Conservation (phyloP, 1,140 invertebrate genomes). For the Paraescarpia echinospica region DNA sequence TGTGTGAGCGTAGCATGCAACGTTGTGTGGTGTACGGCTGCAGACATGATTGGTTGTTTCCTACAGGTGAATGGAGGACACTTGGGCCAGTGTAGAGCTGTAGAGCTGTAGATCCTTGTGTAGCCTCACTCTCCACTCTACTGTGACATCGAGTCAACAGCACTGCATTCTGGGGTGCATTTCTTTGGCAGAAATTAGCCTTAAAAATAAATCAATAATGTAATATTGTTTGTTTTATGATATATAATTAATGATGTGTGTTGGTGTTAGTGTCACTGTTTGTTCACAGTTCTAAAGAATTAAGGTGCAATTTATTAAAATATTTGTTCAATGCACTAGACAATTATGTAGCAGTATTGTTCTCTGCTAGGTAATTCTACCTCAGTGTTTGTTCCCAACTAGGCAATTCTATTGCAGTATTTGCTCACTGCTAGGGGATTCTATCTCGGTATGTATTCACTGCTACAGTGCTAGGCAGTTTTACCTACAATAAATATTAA, state of each 20-base stretch:
- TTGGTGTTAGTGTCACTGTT: neutral
- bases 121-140: neutral
- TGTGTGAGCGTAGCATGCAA: neutral
- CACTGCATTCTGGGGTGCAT: neutral
- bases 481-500: too few relatives aligned
- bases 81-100: neutral
- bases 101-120: neutral
- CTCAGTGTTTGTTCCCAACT: too few relatives aligned
- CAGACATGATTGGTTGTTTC: neutral
- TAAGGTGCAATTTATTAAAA: neutral
- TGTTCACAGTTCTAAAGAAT: neutral
- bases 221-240: neutral
- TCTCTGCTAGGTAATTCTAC: too few relatives aligned
- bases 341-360: too few relatives aligned
- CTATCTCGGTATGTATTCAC: too few relatives aligned
- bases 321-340: neutral
- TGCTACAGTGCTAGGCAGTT: too few relatives aligned
- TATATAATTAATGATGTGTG: neutral
- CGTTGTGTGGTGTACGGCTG: neutral
- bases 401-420: too few relatives aligned
- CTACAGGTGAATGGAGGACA: neutral
- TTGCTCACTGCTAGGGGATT: too few relatives aligned
- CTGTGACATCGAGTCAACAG: neutral
- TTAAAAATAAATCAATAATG: neutral
- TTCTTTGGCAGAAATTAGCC: neutral